Evolutionary conservation across 2,113 vertebrate genomes (phyloP), one percentile per base, ranked within the genome.

Genomic region (Blennius ocellaris): DNA sequence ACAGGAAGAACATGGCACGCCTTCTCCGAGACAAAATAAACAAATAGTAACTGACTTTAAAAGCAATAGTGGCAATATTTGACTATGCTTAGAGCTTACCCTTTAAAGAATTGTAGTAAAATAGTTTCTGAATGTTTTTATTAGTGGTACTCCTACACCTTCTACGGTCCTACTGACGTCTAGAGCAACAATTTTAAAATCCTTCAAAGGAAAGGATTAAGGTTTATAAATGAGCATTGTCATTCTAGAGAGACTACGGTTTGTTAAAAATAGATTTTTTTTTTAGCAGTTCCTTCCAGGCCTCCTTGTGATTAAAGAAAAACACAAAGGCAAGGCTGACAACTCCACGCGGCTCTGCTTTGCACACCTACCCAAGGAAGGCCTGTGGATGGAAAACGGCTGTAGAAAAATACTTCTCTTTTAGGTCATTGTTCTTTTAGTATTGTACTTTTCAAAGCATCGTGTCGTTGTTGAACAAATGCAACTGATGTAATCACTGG

Each of bases 391-490:
- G 67, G 81, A 70, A 89, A 84, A 87, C 78, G 80, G 84, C 82
- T 77, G 77, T 93, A 90, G 87, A 94, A 94, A 93, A 93, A 93
- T 91, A 93, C 76, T 83, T 87, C 56, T 73, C 39, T 76, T 77
- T 72, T 65, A 47, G 11, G 38, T 70, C 43, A 40, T 69, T 49
- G 50, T 41, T 54, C 21, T 47, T 52, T 77, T 47, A 52, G 2
- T 45, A 37, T 76, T 73, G 58, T 57, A 75, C 54, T 63, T 82
- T 60, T 64, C 39, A 48, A 30, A 30, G 21, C 21, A 30, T 30
- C 4, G 21, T 30, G 21, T 30, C 21, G 21, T 36, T 54, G 48
- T 58, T 65, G 63, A 30, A 81, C 43, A 56, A 64, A 76, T 51
- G 12, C 6, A 41, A 83, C 61, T 55, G 47, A 59, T 73, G 54